These are phyloP conservation scores for Paedocypris sp. DNA, from an alignment of 2,113 vertebrate species.

Conservation along the genomic window DNA sequence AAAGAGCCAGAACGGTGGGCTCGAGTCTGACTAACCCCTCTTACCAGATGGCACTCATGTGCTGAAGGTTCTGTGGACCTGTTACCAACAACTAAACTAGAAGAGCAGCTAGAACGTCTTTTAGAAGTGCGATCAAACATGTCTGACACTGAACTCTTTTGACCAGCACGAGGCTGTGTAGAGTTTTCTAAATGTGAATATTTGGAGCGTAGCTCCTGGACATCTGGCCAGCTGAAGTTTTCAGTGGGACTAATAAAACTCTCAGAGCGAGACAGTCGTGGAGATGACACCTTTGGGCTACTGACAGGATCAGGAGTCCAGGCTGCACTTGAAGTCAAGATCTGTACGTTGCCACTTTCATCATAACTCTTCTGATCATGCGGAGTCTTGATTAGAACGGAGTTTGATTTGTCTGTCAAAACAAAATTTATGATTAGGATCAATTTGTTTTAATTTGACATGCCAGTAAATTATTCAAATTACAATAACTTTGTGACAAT, in stretches of 20 bases:
- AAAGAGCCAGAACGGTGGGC: conserved; percentile 46
- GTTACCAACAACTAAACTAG: background rate
- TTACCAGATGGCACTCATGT: background rate
- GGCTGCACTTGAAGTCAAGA: conserved; percentile 24
- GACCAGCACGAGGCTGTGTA: background rate
- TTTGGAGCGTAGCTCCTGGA: conserved; percentile 69
- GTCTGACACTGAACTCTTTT: conserved; percentile 51
- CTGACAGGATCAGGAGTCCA: background rate
- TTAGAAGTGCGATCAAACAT: conserved; percentile 35
- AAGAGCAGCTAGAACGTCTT: conserved; percentile 46
- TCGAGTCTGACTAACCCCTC: background rate
- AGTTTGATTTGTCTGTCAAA: conserved; percentile 52
- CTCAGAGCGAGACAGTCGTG: conserved; percentile 18
- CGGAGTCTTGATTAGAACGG: conserved; percentile 36
- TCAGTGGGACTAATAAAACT: conserved; percentile 59
- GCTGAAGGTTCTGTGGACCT: background rate
- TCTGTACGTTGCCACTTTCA: conserved; percentile 8
- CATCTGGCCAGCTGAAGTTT: conserved; percentile 76
- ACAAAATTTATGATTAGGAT: no score
- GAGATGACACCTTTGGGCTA: background rate
- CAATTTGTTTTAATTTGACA: no score
- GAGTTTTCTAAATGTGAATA: conserved; percentile 40
- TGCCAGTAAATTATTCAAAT: no score
- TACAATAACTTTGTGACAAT: no score
- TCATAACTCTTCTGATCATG: conserved; percentile 10